These are phyloP conservation scores for Dendrophyllia cribrosa DNA, from an alignment of 64 coral and sea anemone species.

Conservation along the genomic window DNA sequence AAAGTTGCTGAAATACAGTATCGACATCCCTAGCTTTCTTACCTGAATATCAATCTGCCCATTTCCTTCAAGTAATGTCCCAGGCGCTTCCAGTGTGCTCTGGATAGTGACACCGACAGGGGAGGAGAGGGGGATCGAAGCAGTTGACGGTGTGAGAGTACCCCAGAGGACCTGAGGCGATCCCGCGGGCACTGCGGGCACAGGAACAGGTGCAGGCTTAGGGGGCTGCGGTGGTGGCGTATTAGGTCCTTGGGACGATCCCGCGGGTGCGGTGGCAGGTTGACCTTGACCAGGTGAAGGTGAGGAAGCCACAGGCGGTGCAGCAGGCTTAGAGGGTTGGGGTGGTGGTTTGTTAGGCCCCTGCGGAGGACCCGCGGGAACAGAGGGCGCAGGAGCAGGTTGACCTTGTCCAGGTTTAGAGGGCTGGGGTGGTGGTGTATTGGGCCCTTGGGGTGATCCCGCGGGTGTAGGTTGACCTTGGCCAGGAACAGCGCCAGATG, in stretches of 20 bases:
- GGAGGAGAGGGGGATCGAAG: background rate
- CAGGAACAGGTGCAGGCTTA: background rate
- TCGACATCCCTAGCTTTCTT: background rate
- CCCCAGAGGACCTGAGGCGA: conserved; percentile 9
- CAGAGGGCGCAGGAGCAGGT: background rate
- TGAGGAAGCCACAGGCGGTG: background rate
- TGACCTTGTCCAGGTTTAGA: conserved; percentile 5
- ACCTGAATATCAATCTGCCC: conserved; percentile 32
- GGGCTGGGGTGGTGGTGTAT: background rate
- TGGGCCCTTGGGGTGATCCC: background rate
- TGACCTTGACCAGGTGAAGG: background rate
- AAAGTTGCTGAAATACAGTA: background rate
- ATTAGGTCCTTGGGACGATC: background rate
- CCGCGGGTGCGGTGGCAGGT: background rate
- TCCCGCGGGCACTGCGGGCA: background rate
- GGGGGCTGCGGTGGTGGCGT: background rate
- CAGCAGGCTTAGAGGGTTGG: background rate
- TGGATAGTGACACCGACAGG: conserved; percentile 22
- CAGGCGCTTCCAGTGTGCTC: conserved; percentile 35
- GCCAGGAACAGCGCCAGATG: background rate
- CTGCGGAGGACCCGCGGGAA: background rate
- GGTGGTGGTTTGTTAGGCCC: background rate
- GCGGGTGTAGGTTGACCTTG: background rate
- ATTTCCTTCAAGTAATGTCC: conserved; percentile 5
- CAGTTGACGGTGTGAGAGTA: background rate